Evolutionary conservation across 2,797 vertebrate species (phyloP).

Genomic region (Tauraco hartlaubi): DNA sequence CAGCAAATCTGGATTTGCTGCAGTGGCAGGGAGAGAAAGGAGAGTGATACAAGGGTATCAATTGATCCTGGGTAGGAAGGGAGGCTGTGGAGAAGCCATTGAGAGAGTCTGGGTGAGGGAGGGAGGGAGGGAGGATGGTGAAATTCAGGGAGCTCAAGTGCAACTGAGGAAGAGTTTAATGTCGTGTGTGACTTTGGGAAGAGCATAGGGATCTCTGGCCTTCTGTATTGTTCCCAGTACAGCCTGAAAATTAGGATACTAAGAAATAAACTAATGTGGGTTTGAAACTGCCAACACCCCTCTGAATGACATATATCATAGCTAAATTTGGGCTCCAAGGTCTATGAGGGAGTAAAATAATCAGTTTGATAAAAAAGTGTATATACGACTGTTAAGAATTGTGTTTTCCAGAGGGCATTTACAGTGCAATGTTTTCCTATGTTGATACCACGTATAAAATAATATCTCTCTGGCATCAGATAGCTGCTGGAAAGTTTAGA

Average conservation of each 20-base stretch:
- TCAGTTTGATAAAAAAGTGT: neutral
- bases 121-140: neutral
- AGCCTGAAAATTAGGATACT: neutral
- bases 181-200: neutral
- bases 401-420: neutral
- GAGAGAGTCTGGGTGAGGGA: neutral
- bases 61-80: neutral
- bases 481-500: neutral
- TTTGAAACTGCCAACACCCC: neutral
- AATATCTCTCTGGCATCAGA: neutral
- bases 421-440: neutral
- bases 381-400: neutral
- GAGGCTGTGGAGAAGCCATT: neutral
- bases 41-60: fast-evolving
- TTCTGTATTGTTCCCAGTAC: neutral
- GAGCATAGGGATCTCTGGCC: neutral
- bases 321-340: neutral
- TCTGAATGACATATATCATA: neutral
- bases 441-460: neutral
- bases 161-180: fast-evolving
- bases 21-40: neutral
- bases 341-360: neutral
- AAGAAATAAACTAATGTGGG: neutral
- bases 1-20: neutral
- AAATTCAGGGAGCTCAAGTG: neutral